A percentile compares a stretch with the other conserved stretches of the same genome.
Conservation (phyloP, 2,113 vertebrate genomes). For the Percopsis transmontana region DNA sequence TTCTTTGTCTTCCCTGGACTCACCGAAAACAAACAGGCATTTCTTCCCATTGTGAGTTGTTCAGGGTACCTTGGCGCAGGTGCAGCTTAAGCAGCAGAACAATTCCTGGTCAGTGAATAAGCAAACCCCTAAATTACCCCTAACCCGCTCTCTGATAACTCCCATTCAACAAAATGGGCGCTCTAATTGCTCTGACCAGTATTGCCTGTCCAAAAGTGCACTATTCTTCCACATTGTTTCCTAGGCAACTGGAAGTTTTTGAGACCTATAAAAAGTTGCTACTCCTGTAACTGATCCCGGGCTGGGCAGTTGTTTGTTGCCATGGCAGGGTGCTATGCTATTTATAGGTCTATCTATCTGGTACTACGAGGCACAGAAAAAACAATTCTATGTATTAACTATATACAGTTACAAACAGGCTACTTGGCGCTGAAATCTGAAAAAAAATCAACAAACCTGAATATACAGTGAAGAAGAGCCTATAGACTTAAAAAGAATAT, state of each 20-base stretch:
- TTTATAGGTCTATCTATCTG: constrained; percentile 68
- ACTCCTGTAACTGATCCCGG: constrained; percentile 70
- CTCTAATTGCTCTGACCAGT: constrained; percentile 71
- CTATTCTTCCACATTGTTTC: constrained; percentile 71
- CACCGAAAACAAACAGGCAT: constrained; percentile 46
- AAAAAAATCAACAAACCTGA: constrained; percentile 34
- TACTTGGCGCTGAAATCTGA: not conserved
- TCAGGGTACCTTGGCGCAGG: constrained; percentile 54
- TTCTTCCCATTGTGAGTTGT: constrained; percentile 59
- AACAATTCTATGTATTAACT: constrained; percentile 18
- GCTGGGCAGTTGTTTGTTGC: constrained; percentile 65
- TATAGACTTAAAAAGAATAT: not conserved
- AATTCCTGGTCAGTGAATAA: constrained; percentile 60
- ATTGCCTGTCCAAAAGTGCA: constrained; percentile 71
- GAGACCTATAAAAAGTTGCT: constrained; percentile 77
- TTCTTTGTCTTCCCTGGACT: constrained; percentile 23
- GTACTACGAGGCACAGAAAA: constrained; percentile 36
- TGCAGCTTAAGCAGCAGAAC: constrained; percentile 52
- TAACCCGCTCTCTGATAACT: constrained; percentile 55
- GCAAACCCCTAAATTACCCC: constrained; percentile 69
- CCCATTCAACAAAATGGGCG: constrained; percentile 64
- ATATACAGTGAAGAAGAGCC: not conserved
- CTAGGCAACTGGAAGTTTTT: constrained; percentile 76
- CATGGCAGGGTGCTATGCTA: constrained; percentile 64
- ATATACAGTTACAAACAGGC: constrained; percentile 7